Conservation (phyloP, 2,888 invertebrate species). For the Macaria liturata region DNA sequence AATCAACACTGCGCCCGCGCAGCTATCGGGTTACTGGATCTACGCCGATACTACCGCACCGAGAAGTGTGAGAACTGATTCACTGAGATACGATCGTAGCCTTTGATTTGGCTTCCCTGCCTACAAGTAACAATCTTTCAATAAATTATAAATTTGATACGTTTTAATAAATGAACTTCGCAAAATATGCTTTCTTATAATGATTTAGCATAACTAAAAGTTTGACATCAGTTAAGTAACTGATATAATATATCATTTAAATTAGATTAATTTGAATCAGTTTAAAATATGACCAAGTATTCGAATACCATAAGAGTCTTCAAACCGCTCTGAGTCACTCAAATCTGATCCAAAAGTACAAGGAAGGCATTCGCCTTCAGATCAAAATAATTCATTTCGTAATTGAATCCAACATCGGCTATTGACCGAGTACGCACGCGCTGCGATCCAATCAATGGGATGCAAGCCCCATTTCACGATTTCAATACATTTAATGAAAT, state of each 20-base stretch:
- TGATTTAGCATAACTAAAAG: too few species aligned
- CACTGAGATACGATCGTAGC: constrained; percentile 5
- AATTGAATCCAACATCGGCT: constrained; percentile 61
- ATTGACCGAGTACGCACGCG: constrained; percentile 63
- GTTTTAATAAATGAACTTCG: too few species aligned
- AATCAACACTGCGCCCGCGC: constrained; percentile 15
- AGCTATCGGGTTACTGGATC: constrained; percentile 21
- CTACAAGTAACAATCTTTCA: too few species aligned
- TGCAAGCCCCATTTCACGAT: constrained; percentile 78
- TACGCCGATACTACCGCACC: constrained; percentile 4
- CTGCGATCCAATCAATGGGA: constrained; percentile 74
- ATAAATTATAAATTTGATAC: too few species aligned
- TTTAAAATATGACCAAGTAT: too few species aligned
- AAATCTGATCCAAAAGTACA: neutral
- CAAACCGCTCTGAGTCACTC: neutral
- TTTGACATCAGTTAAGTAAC: too few species aligned
- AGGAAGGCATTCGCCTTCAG: constrained; percentile 2
- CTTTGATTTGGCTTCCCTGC: neutral
- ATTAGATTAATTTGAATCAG: too few species aligned
- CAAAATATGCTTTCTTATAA: too few species aligned
- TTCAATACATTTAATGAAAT: constrained; percentile 81
- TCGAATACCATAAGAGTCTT: too few species aligned
- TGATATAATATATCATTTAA: too few species aligned
- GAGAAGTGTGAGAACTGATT: constrained; percentile 20
- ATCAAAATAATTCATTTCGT: constrained; percentile 16